Conservation (phyloP, 23 tunicate species). For the Styela plicata region DNA sequence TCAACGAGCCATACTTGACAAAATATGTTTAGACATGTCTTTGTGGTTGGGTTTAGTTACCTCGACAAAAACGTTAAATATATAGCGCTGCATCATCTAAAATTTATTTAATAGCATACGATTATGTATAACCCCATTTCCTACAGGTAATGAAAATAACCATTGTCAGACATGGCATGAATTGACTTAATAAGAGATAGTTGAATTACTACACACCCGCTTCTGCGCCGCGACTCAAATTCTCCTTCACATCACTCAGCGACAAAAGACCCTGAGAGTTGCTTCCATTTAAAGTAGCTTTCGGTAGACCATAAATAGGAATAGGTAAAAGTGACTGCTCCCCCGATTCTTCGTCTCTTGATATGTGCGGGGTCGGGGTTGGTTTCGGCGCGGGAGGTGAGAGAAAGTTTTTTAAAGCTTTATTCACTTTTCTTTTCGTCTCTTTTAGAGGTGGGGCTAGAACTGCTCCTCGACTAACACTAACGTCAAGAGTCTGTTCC, state of each 20-base stretch:
- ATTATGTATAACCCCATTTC: no score
- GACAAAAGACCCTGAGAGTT: not conserved
- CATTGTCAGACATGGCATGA: no score
- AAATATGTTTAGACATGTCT: no score
- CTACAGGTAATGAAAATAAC: no score
- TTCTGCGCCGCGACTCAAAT: not conserved
- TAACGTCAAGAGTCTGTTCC: slow-evolving; percentile 13
- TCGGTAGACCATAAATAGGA: slow-evolving; percentile 1
- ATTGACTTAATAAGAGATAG: no score
- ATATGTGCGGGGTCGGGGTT: not conserved
- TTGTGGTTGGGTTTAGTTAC: no score
- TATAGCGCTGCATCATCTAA: no score
- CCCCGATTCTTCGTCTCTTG: slow-evolving; percentile 1
- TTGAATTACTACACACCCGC: no score
- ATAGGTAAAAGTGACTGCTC: slow-evolving; percentile 23
- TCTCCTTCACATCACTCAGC: not conserved
- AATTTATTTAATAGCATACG: no score
- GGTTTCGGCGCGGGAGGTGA: not conserved
- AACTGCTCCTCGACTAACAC: slow-evolving; percentile 12
- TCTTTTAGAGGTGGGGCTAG: slow-evolving; percentile 11
- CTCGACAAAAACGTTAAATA: no score
- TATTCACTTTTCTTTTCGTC: not conserved
- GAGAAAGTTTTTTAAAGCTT: slow-evolving; percentile 3
- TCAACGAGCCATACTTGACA: no score
- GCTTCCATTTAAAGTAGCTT: not conserved